These are phyloP conservation scores for Xanthia icteritia DNA, from an alignment of 2,888 invertebrate genomes.

Conservation along the genomic window DNA sequence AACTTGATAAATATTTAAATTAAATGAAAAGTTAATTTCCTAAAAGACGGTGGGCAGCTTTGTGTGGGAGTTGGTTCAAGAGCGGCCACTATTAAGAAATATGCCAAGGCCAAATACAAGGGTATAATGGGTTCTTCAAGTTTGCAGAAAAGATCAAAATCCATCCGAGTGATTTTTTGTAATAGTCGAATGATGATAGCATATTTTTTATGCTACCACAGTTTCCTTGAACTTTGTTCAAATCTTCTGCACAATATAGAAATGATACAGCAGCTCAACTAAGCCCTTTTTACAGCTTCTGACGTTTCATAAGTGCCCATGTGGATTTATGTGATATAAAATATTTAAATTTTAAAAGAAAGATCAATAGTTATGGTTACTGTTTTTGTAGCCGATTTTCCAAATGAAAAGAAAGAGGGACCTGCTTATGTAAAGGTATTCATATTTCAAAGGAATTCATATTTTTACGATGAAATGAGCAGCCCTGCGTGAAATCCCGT, in stretches of 20 bases:
- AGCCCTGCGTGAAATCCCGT: conserved; percentile 3
- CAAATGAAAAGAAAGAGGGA: conserved; percentile 5
- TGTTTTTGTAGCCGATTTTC: conserved; percentile 16
- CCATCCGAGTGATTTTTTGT: background rate
- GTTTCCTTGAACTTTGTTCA: background rate
- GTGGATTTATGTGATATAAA: background rate
- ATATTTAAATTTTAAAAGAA: background rate
- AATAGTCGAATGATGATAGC: background rate
- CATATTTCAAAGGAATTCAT: conserved; percentile 7
- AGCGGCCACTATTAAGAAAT: background rate
- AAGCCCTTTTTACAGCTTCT: background rate
- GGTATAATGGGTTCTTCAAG: background rate
- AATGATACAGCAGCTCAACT: background rate
- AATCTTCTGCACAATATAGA: background rate
- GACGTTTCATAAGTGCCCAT: background rate
- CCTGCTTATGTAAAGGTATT: background rate
- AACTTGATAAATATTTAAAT: background rate
- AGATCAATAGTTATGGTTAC: conserved; percentile 9
- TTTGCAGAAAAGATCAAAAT: background rate
- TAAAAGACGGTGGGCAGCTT: background rate
- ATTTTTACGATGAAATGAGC: conserved; percentile 33
- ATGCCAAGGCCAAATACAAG: background rate
- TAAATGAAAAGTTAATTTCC: background rate
- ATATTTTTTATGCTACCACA: background rate
- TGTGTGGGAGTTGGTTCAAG: background rate